Percentiles rank a stretch among this genome's conserved stretches.
Conservation (phyloP, 2,113 vertebrate species). For the Myotis davidii region DNA sequence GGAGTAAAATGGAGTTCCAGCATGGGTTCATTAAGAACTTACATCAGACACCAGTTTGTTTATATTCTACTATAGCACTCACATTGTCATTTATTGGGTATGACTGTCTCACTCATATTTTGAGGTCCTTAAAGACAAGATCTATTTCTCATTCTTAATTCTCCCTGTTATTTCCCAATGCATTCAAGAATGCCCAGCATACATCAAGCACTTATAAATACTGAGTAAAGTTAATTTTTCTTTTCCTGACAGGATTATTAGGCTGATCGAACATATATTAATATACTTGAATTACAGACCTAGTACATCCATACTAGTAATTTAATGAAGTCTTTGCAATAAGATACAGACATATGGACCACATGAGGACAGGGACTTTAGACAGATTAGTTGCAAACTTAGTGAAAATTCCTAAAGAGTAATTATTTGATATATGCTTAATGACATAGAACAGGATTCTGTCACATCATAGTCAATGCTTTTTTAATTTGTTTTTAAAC, state of each 20-base stretch:
- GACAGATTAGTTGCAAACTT: not conserved
- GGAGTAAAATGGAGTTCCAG: not conserved
- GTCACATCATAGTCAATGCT: not conserved
- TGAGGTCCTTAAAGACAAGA: not conserved
- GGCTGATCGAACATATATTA: not conserved
- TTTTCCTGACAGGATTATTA: constrained; percentile 12
- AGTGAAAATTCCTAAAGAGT: not conserved
- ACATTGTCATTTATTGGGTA: not conserved
- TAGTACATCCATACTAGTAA: not conserved
- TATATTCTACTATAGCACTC: not conserved
- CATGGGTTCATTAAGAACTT: not conserved
- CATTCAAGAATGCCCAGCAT: not conserved
- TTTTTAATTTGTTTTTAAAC: not conserved
- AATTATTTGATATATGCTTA: constrained; percentile 10
- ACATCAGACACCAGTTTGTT: not conserved
- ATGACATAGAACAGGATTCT: not conserved
- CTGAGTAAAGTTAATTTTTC: not conserved
- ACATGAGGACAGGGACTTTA: not conserved
- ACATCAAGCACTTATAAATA: not conserved
- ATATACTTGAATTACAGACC: not conserved
- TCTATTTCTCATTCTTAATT: not conserved
- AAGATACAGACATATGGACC: not conserved
- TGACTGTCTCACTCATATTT: not conserved
- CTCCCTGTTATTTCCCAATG: not conserved
- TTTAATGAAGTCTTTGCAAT: not conserved